Evolutionary conservation across 1,140 invertebrate species (phyloP).

Genomic region (Oscheius sp.): DNA sequence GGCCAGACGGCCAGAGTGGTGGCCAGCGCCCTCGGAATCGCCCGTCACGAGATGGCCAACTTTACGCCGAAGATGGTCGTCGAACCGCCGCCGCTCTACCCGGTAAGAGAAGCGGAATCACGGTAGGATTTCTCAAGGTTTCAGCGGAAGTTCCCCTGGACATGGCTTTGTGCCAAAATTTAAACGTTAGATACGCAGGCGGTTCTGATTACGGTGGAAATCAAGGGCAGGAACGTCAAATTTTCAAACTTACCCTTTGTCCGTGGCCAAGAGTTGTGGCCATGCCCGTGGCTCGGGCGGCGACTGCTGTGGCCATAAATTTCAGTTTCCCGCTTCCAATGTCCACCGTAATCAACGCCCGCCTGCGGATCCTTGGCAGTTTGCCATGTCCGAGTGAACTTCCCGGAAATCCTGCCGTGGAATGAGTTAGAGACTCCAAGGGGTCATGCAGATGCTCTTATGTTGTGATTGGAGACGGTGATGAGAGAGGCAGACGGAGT

Average conservation of each 20-base stretch:
- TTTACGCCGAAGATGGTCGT: constrained; percentile 39
- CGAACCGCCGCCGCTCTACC: constrained; percentile 45
- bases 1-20: constrained; percentile 26
- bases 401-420: neutral
- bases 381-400: too few species aligned
- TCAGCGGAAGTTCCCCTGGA: too few species aligned
- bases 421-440: neutral
- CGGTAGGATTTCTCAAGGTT: too few species aligned
- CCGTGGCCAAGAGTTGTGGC: too few species aligned
- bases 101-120: constrained; percentile 30
- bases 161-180: too few species aligned
- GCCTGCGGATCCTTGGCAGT: too few species aligned
- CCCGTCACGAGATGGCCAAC: constrained; percentile 44
- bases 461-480: neutral
- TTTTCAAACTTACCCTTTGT: too few species aligned
- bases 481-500: neutral
- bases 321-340: constrained; percentile 2
- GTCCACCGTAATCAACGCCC: too few species aligned
- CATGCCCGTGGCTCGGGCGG: neutral
- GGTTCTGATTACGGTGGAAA: too few species aligned
- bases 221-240: too few species aligned
- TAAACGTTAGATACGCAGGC: too few species aligned
- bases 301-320: neutral
- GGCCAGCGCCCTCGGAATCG: constrained; percentile 45
- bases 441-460: constrained; percentile 17